Conservation (phyloP, 2,888 invertebrate species). For the Scelioninae gen. 2 region DNA sequence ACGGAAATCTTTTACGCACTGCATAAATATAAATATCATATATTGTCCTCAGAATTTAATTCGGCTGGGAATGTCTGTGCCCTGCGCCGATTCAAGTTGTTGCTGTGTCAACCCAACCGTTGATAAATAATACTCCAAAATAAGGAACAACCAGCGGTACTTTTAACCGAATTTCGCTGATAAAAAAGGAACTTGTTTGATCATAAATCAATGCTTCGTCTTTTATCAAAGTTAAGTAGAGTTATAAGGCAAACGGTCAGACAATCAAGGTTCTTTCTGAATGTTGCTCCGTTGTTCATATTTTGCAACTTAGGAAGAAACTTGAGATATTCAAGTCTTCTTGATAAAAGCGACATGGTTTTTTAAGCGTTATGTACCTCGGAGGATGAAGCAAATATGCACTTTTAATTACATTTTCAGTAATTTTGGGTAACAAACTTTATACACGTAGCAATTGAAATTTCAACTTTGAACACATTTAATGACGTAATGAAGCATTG, state of each 20-base stretch:
- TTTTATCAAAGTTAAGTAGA: neutral
- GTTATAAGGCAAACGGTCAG: neutral
- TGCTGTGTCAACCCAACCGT: constrained; percentile 1
- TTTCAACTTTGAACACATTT: constrained; percentile 24
- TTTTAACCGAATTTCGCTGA: neutral
- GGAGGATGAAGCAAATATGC: constrained; percentile 15
- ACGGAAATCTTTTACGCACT: constrained; percentile 25
- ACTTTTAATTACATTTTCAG: constrained; percentile 19
- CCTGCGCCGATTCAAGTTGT: neutral
- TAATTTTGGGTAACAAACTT: constrained; percentile 18
- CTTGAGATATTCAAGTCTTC: neutral
- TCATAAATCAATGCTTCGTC: neutral
- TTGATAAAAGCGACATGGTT: constrained; percentile 11
- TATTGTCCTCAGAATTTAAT: constrained; percentile 26
- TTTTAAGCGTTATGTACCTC: constrained; percentile 8
- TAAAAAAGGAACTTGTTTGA: neutral
- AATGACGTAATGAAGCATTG: constrained; percentile 27
- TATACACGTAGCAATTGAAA: constrained; percentile 26
- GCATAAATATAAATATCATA: constrained; percentile 14
- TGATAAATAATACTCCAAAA: neutral
- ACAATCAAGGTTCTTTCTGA: neutral
- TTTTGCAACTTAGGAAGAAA: neutral
- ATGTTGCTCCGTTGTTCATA: constrained; percentile 3
- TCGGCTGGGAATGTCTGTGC: constrained; percentile 12
- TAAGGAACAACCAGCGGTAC: too few species aligned